Evolutionary conservation across 53 echinoderm and acorn worm genomes (phyloP).

Genomic region (Patiria pectinifera): DNA sequence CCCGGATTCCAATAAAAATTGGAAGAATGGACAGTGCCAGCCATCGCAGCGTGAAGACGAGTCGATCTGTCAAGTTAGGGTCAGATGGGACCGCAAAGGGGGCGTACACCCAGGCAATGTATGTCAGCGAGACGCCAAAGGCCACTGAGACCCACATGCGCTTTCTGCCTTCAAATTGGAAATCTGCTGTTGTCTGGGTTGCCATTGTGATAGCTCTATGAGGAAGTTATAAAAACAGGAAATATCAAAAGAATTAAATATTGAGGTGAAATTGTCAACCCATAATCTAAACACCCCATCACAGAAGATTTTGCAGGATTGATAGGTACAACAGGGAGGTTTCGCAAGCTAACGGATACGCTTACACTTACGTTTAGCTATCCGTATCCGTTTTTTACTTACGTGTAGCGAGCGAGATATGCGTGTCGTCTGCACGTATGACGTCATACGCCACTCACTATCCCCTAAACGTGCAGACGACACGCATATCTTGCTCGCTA

Average conservation of each 20-base stretch:
- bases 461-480: too few species aligned
- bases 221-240: not conserved
- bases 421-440: too few species aligned
- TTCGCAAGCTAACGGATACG: too few species aligned
- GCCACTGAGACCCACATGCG: not conserved
- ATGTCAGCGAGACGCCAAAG: not conserved
- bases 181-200: not conserved
- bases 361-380: too few species aligned
- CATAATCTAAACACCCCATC: too few species aligned
- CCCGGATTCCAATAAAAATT: constrained; percentile 12
- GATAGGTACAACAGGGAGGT: too few species aligned
- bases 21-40: constrained; percentile 10
- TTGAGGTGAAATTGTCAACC: too few species aligned
- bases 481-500: too few species aligned
- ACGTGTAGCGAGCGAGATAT: too few species aligned
- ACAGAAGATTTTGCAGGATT: too few species aligned
- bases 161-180: not conserved
- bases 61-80: not conserved
- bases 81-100: constrained; percentile 6
- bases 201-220: not conserved
- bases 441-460: too few species aligned
- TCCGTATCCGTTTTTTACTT: too few species aligned
- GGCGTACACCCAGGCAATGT: constrained; percentile 11
- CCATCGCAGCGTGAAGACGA: constrained; percentile 43
- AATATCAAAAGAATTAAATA: not conserved